These are phyloP conservation scores for Aphidoletes aphidimyza DNA, from an alignment of 2,888 invertebrate genomes.

Conservation along the genomic window DNA sequence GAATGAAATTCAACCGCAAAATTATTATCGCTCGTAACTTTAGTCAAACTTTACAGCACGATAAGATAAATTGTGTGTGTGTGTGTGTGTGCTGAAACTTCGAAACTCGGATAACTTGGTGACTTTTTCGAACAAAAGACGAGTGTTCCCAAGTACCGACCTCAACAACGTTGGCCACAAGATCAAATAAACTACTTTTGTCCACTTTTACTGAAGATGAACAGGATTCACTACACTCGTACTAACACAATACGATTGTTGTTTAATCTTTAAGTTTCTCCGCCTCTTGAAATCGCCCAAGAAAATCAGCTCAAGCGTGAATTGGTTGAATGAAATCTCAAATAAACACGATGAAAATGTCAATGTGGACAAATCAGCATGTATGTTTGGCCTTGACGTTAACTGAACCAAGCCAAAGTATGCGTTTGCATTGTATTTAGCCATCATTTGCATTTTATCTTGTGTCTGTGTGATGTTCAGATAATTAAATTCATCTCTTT, in stretches of 20 bases:
- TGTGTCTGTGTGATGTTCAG: not conserved
- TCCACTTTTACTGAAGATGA: too few relatives aligned
- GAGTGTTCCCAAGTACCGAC: too few relatives aligned
- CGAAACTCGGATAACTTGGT: too few relatives aligned
- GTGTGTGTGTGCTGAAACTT: too few relatives aligned
- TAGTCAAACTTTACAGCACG: not conserved
- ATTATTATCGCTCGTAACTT: too few relatives aligned
- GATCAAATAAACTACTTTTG: too few relatives aligned
- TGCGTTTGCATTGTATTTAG: not conserved
- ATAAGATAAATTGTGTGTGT: not conserved
- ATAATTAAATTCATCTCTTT: slow-evolving; percentile 40
- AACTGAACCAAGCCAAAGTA: not conserved
- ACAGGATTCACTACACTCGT: too few relatives aligned
- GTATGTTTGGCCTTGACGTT: slow-evolving; percentile 53
- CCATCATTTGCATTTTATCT: slow-evolving; percentile 39
- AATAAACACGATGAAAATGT: not conserved
- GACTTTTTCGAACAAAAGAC: too few relatives aligned
- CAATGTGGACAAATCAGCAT: not conserved
- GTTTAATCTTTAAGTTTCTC: not conserved
- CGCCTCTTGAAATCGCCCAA: not conserved
- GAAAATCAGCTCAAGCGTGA: not conserved
- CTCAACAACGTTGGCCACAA: too few relatives aligned
- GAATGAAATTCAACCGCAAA: too few relatives aligned
- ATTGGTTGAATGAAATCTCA: not conserved
- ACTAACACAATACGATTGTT: not conserved